Base-by-base conservation (phyloP, 2,888 invertebrate genomes). In the Zhengitettix transpicula region DNA sequence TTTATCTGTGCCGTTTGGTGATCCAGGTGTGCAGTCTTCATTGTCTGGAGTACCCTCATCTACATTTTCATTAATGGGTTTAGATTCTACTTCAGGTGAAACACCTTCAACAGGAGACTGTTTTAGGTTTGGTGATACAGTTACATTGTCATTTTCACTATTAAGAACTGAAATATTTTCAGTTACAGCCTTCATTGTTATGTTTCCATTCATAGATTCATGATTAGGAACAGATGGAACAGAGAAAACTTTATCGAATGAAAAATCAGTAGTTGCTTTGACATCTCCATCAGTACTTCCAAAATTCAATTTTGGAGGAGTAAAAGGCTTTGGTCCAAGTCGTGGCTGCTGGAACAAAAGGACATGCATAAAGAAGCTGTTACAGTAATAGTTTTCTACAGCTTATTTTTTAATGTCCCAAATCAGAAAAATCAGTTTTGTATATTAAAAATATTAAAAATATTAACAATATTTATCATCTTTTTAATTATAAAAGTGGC, bases 281-380 rank as follows among this genome's bases (percentile, higher is more conserved):
- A 58, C 53, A 47, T 61, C 63, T 40, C 56, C 59, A 40, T 63
- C 62, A 12, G 55, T 55, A 54, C 56, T 56, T 17, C 58, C 58
- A 56, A 62, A 62, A 60, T 64, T 65, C 40, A 68, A 64, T 61
- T 68, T 68, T 9, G 87, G 84, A 52, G 88, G 85, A 10, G 89
- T 87, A 72, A 90, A 90, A 40, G 89, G 89, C 71, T 89, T 90
- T 51, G 90, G 90, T 3, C 90, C 90, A 55, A 90, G 78, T 40
- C 89, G 83, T 54, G 89, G 89, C 90, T 90, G 75, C 56, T 71
- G 71, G 66, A 68, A 65, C 63, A 66, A 61, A 60, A 62, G 14
- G 12, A 40, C 28, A 5, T 28, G 2, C 28, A 28, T 28, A 28
- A 28, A 28, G 28, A 28, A 28, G 7, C 7, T 2, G 28, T 28